Conservation (phyloP, 2,113 vertebrate species). For the Vimba vimba region DNA sequence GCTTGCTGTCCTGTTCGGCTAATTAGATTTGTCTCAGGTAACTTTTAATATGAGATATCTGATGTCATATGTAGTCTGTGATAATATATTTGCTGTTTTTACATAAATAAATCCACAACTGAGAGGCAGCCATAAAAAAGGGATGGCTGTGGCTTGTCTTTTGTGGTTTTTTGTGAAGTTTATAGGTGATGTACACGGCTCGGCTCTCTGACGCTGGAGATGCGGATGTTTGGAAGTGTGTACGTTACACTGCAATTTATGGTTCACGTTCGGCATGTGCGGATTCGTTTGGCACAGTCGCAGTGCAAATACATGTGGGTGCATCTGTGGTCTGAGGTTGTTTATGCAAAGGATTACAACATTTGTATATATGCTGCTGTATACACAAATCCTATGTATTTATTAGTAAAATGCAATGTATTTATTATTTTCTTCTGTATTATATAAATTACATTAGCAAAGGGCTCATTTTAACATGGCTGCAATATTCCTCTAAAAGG, state of each 20-base stretch:
- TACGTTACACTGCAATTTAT: constrained; percentile 3
- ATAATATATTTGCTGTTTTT: constrained; percentile 19
- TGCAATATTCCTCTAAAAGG: background rate
- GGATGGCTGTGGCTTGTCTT: constrained; percentile 45
- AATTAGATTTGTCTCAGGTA: constrained; percentile 14
- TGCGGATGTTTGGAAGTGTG: constrained; percentile 37
- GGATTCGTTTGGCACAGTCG: constrained; percentile 14
- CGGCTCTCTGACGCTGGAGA: constrained; percentile 1
- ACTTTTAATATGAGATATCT: constrained; percentile 14
- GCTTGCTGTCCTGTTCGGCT: background rate
- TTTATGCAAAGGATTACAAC: background rate
- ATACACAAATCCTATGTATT: constrained; percentile 12
- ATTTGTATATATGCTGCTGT: constrained; percentile 7
- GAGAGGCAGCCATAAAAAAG: constrained; percentile 41
- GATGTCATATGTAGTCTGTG: background rate
- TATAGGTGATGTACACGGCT: constrained; percentile 41
- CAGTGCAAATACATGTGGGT: constrained; percentile 47
- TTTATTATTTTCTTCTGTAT: constrained; percentile 4
- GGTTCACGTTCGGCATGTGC: constrained; percentile 18
- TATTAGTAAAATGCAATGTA: background rate
- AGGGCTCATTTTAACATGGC: background rate
- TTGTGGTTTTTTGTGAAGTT: constrained; percentile 46
- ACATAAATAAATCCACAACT: constrained; percentile 51
- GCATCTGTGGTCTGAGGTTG: constrained; percentile 30
- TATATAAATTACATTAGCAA: background rate